These are phyloP conservation scores for Sturnira hondurensis DNA, from an alignment of 2,113 vertebrate species.

Conservation along the genomic window DNA sequence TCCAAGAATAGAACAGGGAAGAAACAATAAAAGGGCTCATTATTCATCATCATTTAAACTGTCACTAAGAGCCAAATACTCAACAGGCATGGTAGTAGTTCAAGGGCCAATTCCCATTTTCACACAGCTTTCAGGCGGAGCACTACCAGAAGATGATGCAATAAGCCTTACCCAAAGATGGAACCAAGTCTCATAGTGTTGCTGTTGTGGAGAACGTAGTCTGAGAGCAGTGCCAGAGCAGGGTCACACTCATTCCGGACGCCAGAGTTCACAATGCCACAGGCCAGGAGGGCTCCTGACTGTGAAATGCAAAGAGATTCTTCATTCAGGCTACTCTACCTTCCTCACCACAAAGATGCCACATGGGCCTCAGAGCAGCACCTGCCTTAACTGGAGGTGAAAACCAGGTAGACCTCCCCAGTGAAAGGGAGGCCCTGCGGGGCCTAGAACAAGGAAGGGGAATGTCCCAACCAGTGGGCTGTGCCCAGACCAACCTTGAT, in stretches of 20 bases:
- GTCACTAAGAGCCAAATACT: neutral
- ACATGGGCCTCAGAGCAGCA: neutral
- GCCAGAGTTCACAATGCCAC: slow-evolving; percentile 97
- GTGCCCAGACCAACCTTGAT: slow-evolving; percentile 89
- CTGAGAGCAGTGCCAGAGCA: slow-evolving; percentile 94
- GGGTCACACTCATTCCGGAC: slow-evolving; percentile 99
- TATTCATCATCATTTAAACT: neutral
- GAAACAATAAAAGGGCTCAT: neutral
- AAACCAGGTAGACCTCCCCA: neutral
- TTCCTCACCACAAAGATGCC: neutral
- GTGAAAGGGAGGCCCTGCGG: neutral
- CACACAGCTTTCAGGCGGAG: neutral
- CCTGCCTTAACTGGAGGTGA: neutral
- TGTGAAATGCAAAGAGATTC: slow-evolving; percentile 64
- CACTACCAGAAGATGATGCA: rapidly evolving
- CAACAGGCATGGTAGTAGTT: neutral
- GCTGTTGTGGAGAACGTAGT: slow-evolving; percentile 98
- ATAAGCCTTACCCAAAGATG: slow-evolving; percentile 93
- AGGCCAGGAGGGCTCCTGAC: slow-evolving; percentile 97
- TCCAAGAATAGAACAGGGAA: neutral
- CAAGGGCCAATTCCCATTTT: neutral
- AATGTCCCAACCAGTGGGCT: neutral
- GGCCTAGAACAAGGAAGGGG: neutral
- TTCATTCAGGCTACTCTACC: neutral
- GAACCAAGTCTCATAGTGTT: slow-evolving; percentile 98